Evolutionary conservation across 2,113 vertebrate species (phyloP), one percentile per base, ranked within the genome.

Genomic region (Colaptes auratus): DNA sequence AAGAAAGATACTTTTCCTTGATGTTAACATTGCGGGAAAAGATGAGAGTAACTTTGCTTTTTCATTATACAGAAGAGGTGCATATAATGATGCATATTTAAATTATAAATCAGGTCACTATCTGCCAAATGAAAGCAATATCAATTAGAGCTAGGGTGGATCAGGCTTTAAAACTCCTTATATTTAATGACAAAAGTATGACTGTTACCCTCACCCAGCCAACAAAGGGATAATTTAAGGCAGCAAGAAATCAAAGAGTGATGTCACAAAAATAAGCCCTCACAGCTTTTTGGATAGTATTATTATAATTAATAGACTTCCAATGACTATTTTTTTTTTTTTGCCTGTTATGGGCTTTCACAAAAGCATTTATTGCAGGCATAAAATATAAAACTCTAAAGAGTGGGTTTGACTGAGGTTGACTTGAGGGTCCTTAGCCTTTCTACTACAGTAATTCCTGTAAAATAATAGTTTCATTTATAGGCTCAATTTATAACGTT

Each of bases 61-160:
- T 98, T 98, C 97, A 97, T 98, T 98, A 98, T 96, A 96, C 97
- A 97, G 97, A 97, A 97, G 98, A 98, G 98, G 98, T 96, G 96
- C 97, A 94, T 94, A 98, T 96, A 98, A 98, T 98, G 97, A 98
- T 36, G 96, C 97, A 97, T 98, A 98, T 98, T 98, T 98, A 98
- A 98, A 98, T 98, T 98, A 98, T 98, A 98, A 98, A 98, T 98
- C 98, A 98, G 98, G 98, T 97, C 95, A 96, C 97, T 98, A 96
- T 98, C 97, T 98, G 98, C 98, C 98, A 98, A 97, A 97, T 97
- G 97, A 98, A 98, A 98, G 98, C 97, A 98, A 96, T 98, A 98
- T 98, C 98, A 98, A 98, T 98, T 98, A 98, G 97, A 97, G 96
- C 94, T 95, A 95, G 97, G 97, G 97, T 98, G 97, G 98, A 98